These are phyloP conservation scores for Oenanthe melanoleuca DNA, from an alignment of 2,113 vertebrate species.

Conservation along the genomic window DNA sequence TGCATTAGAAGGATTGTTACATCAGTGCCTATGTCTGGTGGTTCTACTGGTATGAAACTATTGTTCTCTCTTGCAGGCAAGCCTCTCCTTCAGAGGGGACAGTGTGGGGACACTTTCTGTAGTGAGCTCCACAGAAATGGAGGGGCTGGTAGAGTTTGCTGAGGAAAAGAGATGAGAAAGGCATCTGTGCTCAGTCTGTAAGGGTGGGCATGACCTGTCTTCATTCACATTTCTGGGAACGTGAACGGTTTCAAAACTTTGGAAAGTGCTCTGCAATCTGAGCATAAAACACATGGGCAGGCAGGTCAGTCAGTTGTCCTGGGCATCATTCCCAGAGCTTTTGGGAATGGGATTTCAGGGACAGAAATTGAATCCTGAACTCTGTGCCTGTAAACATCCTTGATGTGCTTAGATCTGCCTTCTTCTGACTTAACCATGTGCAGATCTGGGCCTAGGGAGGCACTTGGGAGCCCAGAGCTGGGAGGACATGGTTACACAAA, in stretches of 20 bases:
- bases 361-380: not conserved
- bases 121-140: not conserved
- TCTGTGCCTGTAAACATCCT: not conserved
- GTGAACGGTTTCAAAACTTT: not conserved
- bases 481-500: not conserved
- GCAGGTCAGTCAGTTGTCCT: not conserved
- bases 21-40: not conserved
- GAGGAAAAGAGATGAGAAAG: not conserved
- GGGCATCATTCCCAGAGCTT: not conserved
- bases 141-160: not conserved
- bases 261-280: not conserved
- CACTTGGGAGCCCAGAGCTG: not conserved
- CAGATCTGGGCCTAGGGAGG: not conserved
- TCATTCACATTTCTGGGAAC: not conserved
- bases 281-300: not conserved
- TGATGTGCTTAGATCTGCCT: not conserved
- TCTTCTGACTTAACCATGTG: not conserved
- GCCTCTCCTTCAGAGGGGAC: not conserved
- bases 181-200: not conserved
- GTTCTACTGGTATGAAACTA: not conserved
- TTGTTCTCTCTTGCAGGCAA: not conserved
- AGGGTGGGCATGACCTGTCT: not conserved
- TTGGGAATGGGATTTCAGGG: not conserved
- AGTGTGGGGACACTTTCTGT: not conserved
- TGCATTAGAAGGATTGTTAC: not conserved